phyloP scores from a whole-genome alignment of 2,888 invertebrate genomes.

The Melanargia galathea region DNA sequence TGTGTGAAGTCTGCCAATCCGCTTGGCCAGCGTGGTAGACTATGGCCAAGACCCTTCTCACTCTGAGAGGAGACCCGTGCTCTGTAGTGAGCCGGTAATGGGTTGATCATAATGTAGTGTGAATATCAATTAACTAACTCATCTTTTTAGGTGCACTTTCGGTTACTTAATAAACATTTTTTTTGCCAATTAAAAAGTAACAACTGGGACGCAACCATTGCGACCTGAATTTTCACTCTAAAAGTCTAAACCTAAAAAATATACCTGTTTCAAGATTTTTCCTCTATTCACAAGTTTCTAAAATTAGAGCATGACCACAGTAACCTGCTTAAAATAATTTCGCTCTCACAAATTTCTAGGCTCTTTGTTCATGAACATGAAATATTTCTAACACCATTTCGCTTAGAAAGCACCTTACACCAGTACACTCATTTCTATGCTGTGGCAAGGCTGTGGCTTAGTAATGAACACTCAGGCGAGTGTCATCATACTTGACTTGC shows the following conservation, averaged over 20 bases:
- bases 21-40: too few species aligned
- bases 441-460: conserved; percentile 23
- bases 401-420: conserved; percentile 18
- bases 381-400: conserved; percentile 20
- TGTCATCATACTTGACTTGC: conserved; percentile 26
- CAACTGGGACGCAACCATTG: conserved; percentile 4
- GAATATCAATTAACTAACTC: too few species aligned
- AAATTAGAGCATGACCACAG: conserved; percentile 19
- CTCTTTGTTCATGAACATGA: conserved; percentile 14
- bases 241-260: conserved; percentile 17
- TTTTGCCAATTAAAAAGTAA: conserved; percentile 22
- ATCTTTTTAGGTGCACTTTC: not conserved
- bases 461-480: conserved; percentile 23
- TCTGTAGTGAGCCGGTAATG: too few species aligned
- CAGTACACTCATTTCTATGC: conserved; percentile 13
- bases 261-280: not conserved
- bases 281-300: conserved; percentile 20
- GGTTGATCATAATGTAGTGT: not conserved
- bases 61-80: too few species aligned
- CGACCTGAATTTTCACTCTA: conserved; percentile 16
- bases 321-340: conserved; percentile 23
- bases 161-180: conserved; percentile 4
- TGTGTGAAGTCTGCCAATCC: too few species aligned
- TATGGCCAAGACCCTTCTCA: too few species aligned
- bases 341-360: conserved; percentile 22